Percentiles rank a stretch among this genome's conserved stretches.
These are phyloP conservation scores for Akabosia matsudoensis DNA, from an alignment of 1,140 invertebrate species.

Conservation along the genomic window DNA sequence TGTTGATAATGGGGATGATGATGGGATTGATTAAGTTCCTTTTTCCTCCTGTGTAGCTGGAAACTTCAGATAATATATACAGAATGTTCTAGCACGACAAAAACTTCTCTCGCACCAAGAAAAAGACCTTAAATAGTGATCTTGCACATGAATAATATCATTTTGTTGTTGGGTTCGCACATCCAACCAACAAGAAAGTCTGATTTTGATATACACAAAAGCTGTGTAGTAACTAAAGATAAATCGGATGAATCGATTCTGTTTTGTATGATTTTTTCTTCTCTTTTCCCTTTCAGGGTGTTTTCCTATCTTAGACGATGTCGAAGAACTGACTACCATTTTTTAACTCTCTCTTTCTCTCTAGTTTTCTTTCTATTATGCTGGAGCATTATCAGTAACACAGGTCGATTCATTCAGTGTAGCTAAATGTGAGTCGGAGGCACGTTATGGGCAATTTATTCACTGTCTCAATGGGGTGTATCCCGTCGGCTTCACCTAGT, in stretches of 20 bases:
- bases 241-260: constrained; percentile 19
- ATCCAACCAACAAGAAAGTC: neutral
- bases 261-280: constrained; percentile 17
- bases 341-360: no score
- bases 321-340: neutral
- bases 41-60: neutral
- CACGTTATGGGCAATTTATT: constrained; percentile 23
- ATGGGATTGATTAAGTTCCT: constrained; percentile 22
- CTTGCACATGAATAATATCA: neutral
- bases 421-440: constrained; percentile 12
- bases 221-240: constrained; percentile 1
- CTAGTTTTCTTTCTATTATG: constrained; percentile 3
- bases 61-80: neutral
- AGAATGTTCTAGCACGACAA: neutral
- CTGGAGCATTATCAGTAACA: neutral
- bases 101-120: neutral
- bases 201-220: neutral
- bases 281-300: neutral
- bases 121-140: neutral
- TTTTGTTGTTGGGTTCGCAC: neutral
- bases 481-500: neutral
- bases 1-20: constrained; percentile 11
- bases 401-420: constrained; percentile 4
- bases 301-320: neutral
- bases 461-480: constrained; percentile 19